Evolutionary conservation across 2,888 invertebrate species (phyloP).

Genomic region (Prosopocoilus inquinatus): DNA sequence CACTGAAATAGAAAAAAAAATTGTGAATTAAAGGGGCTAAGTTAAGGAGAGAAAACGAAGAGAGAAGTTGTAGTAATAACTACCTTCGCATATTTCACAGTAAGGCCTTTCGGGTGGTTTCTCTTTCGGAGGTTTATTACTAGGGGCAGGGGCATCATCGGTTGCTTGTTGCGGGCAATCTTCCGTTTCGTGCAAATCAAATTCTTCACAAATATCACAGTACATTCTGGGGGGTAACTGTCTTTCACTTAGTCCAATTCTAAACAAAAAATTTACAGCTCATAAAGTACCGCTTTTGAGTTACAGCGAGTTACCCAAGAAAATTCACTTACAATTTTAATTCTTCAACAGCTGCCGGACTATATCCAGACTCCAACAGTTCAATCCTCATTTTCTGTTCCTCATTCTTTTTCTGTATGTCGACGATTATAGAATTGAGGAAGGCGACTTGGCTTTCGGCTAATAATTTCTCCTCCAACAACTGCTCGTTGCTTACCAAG

Average conservation of each 20-base stretch:
- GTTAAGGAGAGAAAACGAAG: no score
- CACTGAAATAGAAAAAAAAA: slow-evolving; percentile 64
- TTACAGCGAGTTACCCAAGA: no score
- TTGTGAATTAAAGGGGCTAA: no score
- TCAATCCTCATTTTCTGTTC: slow-evolving; percentile 76
- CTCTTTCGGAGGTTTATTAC: slow-evolving; percentile 41
- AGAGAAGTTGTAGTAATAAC: slow-evolving; percentile 21
- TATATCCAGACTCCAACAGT: slow-evolving; percentile 69
- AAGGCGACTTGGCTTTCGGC: slow-evolving; percentile 80
- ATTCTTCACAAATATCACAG: slow-evolving; percentile 97
- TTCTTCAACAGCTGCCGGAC: slow-evolving; percentile 44
- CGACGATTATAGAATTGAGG: slow-evolving; percentile 94
- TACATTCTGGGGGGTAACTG: slow-evolving; percentile 75
- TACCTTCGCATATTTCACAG: slow-evolving; percentile 92
- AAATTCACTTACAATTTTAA: slow-evolving; percentile 49
- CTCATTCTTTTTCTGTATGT: slow-evolving; percentile 92
- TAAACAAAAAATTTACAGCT: slow-evolving; percentile 22
- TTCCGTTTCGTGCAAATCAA: slow-evolving; percentile 96
- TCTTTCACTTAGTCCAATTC: slow-evolving; percentile 37
- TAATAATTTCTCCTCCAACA: slow-evolving; percentile 63
- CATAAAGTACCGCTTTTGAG: background rate
- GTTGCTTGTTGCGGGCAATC: slow-evolving; percentile 88
- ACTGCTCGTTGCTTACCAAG: slow-evolving; percentile 34
- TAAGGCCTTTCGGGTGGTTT: slow-evolving; percentile 67
- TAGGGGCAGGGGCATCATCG: slow-evolving; percentile 44